Evolutionary conservation across 2,113 vertebrate species (phyloP), one percentile per base, ranked within the genome.

Genomic region (Trematocara nigrifrons): DNA sequence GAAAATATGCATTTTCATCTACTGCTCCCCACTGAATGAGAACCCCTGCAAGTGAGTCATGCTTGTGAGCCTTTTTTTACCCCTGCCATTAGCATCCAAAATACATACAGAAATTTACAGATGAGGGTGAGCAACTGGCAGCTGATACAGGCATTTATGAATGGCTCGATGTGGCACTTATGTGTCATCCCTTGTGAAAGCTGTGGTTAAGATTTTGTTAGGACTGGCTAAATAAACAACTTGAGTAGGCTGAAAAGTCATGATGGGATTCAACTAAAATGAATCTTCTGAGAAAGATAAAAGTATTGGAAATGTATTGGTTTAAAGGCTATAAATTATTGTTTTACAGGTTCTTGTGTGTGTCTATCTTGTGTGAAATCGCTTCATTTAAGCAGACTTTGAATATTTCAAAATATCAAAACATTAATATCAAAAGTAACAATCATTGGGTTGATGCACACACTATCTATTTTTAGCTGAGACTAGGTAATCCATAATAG

Each of bases 1-100:
- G 85, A 79, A 90, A 91, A 89, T 77, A 56, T 86, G 79, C 69
- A 85, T 86, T 84, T 83, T 85, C 84, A 81, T 77, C 53, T 22
- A 45, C 16, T 77, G 80, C 80, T 79, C 12, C 61, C 2, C 15
- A 3, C 10, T 83, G 85, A 85, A 88, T 88, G 79, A 81, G 82
- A 86, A 78, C 53, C 15, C 31, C 51, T 35, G 6, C 61, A 87
- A 86, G 85, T 87, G 66, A 89, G n/a, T 66, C 29, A 33, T 18
- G 10, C 18, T 79, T 78, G 38, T 42, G 53, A 84, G 81, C 81
- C 80, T 86, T 78, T 86, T 86, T 74, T 84, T 77, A 56, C 8
- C 6, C 54, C 42, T 35, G 26, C 59, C 10, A 87, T 85, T 59
- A 85, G 42, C 3, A 35, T 9, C 6, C 5, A 42, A 85, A 85